These are phyloP conservation scores for Naso thynnoides DNA, from an alignment of 2,797 vertebrate species.

Conservation along the genomic window DNA sequence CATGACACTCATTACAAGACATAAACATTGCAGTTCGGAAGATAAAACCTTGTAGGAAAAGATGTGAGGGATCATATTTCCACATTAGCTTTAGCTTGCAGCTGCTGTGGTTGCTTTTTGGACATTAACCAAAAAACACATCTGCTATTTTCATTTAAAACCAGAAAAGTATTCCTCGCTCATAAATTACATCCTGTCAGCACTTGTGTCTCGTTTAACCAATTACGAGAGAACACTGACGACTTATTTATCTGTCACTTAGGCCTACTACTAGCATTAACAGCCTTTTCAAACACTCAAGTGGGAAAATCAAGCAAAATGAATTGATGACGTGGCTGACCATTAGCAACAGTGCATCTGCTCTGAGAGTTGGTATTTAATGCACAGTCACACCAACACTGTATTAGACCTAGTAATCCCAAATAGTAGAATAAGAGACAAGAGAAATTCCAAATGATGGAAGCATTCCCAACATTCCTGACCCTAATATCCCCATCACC, in stretches of 20 bases:
- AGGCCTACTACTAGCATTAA: neutral
- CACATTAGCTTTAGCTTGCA: neutral
- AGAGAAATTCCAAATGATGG: constrained; percentile 29
- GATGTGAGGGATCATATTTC: neutral
- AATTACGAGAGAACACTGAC: neutral
- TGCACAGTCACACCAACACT: neutral
- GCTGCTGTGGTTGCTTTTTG: constrained; percentile 1
- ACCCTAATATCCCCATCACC: constrained; percentile 39
- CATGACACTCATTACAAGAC: neutral
- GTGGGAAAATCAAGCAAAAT: neutral
- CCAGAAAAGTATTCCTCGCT: neutral
- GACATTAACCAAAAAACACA: constrained; percentile 11
- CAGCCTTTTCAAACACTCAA: neutral
- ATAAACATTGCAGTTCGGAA: neutral
- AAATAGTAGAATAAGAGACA: constrained; percentile 7
- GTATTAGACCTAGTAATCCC: neutral
- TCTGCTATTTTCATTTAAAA: neutral
- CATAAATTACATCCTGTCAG: constrained; percentile 1
- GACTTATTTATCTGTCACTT: constrained; percentile 11
- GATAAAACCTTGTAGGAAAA: neutral
- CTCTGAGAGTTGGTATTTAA: constrained; percentile 13
- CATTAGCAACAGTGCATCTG: neutral
- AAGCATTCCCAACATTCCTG: constrained; percentile 25
- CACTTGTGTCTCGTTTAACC: neutral
- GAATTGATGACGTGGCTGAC: neutral